Evolutionary conservation across 2,888 invertebrate species (phyloP), one percentile per base, ranked within the genome.

Genomic region (Pimpla rufipes): DNA sequence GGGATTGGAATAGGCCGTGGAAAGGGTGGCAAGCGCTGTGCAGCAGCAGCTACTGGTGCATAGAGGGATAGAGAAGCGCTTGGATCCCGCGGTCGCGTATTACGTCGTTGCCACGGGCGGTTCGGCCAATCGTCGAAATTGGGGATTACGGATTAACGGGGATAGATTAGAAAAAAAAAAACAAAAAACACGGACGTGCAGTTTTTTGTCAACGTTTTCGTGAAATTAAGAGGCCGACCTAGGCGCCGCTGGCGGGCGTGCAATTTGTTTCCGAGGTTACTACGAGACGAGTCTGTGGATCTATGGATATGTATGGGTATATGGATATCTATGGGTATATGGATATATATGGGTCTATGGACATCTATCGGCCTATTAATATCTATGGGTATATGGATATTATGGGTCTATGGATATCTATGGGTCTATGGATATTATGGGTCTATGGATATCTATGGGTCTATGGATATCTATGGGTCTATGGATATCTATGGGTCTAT

Each of bases 51-150:
- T 62, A 57, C 42, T 57, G 45, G 45, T 13, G 57, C 59, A 71
- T 79, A 59, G 45, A 76, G 70, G 68, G 75, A 76, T 78, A 67
- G 67, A 77, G 73, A 71, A 78, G 62, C 59, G 68, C 57, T 64
- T 37, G 71, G 50, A 23, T 13, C 23, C 42, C 66, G 66, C 45
- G 70, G 70, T 64, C 75, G 73, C 87, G 88, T 87, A 88, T 87
- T 89, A 90, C 89, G 88, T 89, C 86, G 87, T 84, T 89, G 88
- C 89, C 88, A 88, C 87, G 87, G 89, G 90, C 89, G 88, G 89
- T 90, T 91, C 86, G 88, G 88, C 88, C 91, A 91, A 90, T 91
- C 90, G 89, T 83, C 89, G 88, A 92, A 92, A 93, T 93, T 93
- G 92, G 89, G 90, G 91, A 92, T 92, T 92, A 90, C 89, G 90